A percentile compares a stretch with the other conserved stretches of the same genome.
These are phyloP conservation scores for Fukomys damarensis DNA, from an alignment of 2,113 vertebrate species.

Conservation along the genomic window DNA sequence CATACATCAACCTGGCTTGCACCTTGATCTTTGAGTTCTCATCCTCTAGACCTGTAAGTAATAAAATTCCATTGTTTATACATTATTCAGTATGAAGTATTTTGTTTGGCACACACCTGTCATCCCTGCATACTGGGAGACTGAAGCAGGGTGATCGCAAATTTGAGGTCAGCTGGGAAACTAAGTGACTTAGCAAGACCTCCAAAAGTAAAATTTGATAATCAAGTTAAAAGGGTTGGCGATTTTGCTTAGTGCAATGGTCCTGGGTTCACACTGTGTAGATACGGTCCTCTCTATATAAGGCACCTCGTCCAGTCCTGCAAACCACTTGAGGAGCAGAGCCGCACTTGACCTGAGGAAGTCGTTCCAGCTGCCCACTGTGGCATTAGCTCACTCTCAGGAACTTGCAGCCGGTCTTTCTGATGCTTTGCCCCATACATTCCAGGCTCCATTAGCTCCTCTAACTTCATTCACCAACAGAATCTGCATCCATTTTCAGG, in stretches of 20 bases:
- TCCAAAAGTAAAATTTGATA: background rate
- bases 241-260: background rate
- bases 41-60: background rate
- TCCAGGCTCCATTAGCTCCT: background rate
- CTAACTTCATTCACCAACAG: background rate
- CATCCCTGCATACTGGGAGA: background rate
- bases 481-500: background rate
- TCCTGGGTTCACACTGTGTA: background rate
- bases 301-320: too few species aligned
- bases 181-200: background rate
- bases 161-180: background rate
- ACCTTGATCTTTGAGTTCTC: background rate
- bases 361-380: fast-evolving
- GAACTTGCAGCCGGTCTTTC: background rate
- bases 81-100: background rate
- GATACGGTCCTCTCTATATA: background rate
- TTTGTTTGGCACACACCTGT: background rate
- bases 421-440: background rate
- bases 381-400: fast-evolving
- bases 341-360: background rate
- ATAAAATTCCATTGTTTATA: background rate
- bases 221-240: background rate
- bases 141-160: background rate
- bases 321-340: background rate
- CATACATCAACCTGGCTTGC: background rate